Base-by-base conservation (phyloP, 1,140 invertebrate genomes). In the Drosophila littoralis region DNA sequence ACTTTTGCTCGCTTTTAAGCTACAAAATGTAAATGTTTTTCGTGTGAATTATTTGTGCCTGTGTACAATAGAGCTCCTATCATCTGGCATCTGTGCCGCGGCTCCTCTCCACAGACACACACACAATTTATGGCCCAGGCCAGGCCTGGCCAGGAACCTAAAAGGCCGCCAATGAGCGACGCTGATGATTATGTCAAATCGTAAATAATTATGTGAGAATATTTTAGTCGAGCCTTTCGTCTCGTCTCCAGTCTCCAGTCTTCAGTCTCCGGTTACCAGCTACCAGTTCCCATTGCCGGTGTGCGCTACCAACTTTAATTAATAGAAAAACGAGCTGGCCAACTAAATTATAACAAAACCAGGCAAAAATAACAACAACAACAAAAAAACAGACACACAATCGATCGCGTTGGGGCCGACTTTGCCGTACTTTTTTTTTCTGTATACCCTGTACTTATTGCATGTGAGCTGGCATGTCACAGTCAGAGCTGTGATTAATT, bases 191-290 rank as follows among this genome's bases (percentile, higher is more conserved):
- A 88, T 88, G 84, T 88, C 84, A 88, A 91, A 91, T 91, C 88
- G 88, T 91, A 91, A 91, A 91, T 91, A 91, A 91, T 91, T 91
- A 91, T 91, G 88, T 91, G 88, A 91, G 88, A 91, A 91, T 91
- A 91, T 91, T 91, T 91, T 80, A 90, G 76, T 15, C 75, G 55
- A 32, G 55, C 13, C 9, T 36, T 36, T 8, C 8, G 48, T 6
- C 9, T 32, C 10, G 48, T 33, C 52, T 65, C 55, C 68, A 69
- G 61, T 35, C 54, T 40, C 40, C 61, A 70, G 46, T 15, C 35
- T 22, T 38, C 33, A 15, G 15, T 15, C 42, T 7, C 13, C 58
- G 36, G 58, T 33, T 43, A 8, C 12, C 10, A 28, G 54, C 12
- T 45, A 45, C 22, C 48, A 42, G 48, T 12, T 63, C 57, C 40